Percentiles rank a stretch among this genome's conserved stretches.
Conservation (phyloP, 2,797 vertebrate genomes). For the Helarctos malayanus region DNA sequence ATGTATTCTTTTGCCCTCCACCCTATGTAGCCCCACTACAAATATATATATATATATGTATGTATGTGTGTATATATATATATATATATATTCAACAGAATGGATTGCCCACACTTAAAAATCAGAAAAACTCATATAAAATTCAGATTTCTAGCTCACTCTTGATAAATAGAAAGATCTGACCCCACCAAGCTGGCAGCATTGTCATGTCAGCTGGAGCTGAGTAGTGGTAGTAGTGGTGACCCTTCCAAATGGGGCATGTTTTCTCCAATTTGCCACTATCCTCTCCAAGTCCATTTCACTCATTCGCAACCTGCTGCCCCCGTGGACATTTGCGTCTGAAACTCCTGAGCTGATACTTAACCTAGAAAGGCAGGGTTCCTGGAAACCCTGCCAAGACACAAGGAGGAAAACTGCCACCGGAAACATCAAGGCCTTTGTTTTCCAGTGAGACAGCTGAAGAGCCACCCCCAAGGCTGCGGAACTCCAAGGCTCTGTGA, state of each 20-base stretch:
- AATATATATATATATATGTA: too few species aligned
- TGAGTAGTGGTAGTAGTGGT: neutral
- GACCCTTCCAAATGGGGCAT: neutral
- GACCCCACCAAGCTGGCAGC: neutral
- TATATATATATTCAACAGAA: neutral
- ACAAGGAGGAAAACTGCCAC: neutral
- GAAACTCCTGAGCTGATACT: neutral
- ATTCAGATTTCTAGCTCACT: neutral
- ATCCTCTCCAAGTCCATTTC: neutral
- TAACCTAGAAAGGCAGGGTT: neutral
- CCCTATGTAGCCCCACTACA: neutral
- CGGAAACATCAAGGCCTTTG: neutral
- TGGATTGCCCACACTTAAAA: neutral
- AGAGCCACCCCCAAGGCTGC: neutral
- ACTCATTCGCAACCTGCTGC: neutral
- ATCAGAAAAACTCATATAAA: neutral
- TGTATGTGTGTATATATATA: too few species aligned
- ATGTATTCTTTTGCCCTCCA: neutral
- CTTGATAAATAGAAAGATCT: neutral
- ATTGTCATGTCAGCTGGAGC: neutral
- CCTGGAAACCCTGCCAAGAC: neutral
- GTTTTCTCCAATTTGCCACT: neutral
- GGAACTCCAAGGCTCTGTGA: constrained; percentile 40
- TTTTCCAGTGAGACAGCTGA: constrained; percentile 51
- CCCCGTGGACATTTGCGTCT: neutral